phyloP scores from a whole-genome alignment of 2,113 vertebrate species.

The Panthera leo region DNA sequence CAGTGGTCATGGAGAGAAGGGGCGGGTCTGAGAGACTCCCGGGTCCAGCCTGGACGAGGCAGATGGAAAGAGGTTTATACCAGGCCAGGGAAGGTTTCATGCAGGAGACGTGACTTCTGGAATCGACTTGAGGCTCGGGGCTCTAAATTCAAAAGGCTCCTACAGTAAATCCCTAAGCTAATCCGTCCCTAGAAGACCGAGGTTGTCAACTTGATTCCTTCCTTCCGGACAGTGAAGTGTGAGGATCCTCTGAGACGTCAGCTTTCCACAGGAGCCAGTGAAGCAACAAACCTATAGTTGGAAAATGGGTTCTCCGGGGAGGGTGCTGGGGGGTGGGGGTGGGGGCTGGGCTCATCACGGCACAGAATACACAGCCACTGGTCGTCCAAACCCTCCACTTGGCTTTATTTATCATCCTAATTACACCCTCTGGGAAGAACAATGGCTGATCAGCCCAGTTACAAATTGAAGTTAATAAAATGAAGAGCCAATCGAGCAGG shows the following conservation, averaged over 20 bases:
- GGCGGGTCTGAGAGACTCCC: background rate
- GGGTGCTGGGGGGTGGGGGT: rapidly evolving
- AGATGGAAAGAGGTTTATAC: rapidly evolving
- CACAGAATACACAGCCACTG: background rate
- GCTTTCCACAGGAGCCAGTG: background rate
- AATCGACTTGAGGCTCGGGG: background rate
- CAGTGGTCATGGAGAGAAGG: background rate
- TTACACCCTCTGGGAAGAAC: conserved; percentile 52
- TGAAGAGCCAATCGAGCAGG: background rate
- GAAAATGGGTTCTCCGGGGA: background rate
- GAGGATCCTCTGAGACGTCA: background rate
- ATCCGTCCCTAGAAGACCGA: background rate
- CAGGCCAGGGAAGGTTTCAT: background rate
- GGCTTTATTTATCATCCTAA: conserved; percentile 53
- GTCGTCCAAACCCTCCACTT: background rate
- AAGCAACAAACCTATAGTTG: background rate
- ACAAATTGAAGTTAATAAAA: conserved; percentile 62
- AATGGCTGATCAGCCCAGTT: conserved; percentile 19
- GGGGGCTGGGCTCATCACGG: background rate
- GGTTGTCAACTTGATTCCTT: background rate
- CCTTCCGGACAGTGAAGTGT: background rate
- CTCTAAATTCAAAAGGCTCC: background rate
- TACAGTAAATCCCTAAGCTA: background rate
- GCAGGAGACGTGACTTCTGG: background rate
- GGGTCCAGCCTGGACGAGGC: background rate